Evolutionary conservation across 2,797 vertebrate species (phyloP), one percentile per base, ranked within the genome.

Genomic region (Sebastes glaucus): DNA sequence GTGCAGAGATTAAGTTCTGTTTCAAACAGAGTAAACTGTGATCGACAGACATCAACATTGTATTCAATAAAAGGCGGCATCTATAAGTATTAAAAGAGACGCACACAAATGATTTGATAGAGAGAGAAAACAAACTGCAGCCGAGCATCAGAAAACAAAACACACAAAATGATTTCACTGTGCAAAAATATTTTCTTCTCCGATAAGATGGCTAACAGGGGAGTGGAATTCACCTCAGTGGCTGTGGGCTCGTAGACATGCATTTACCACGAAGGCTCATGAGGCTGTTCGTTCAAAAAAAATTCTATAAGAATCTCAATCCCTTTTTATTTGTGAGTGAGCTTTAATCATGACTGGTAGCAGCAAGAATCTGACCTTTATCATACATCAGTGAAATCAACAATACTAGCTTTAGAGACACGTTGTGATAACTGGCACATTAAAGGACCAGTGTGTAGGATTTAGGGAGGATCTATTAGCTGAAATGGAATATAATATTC

Each of bases 241-340:
- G 62, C 27, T 14, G 11, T 9, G 30, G 20, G 35, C 66, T 16
- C 13, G 23, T 25, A 49, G 32, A 52, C 4, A 22, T 64, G 46
- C 33, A 16, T 53, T 52, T 9, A 60, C 10, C 25, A 61, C 5
- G 33, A 67, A 68, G 56, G 53, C 10, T 67, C 38, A 22, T 69
- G 27, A 72, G 25, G 52, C 28, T 53, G 23, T 13, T 73, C 62
- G 18, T 63, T 78, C 42, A 71, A 30, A 53, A n/a, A 18, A 16
- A 65, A 38, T 30, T 61, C 8, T 28, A 6, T 14, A 25, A 82
- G 38, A 81, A 79, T 64, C 30, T 55, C 52, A 18, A n/a, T 90
- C 91, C 92, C 87, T 92, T 94, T 91, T 83, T 86, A 20, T 71
- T 59, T 63, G 69, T 35, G 11, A 25, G 23, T 64, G 22, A 77